These are phyloP conservation scores for Holothuria leucospilota DNA, from an alignment of 53 echinoderm and acorn worm species.

Conservation along the genomic window DNA sequence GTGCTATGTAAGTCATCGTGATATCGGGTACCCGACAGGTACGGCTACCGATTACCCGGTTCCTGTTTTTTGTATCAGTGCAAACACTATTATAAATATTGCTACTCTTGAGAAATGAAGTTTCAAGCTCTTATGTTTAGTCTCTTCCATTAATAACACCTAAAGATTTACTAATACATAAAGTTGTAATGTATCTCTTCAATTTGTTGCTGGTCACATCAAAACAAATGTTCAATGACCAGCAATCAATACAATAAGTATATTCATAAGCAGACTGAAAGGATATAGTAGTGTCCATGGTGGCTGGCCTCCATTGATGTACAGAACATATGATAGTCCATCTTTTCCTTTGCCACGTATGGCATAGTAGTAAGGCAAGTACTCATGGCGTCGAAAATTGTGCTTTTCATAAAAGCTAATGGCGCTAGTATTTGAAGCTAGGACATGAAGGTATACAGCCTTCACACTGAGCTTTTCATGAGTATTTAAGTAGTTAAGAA, in stretches of 20 bases:
- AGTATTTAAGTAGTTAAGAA: conserved; percentile 82
- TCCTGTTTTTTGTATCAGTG: too few species aligned
- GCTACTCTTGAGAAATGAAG: too few species aligned
- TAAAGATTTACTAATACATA: too few species aligned
- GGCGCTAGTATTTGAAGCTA: conserved; percentile 91
- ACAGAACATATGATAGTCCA: conserved; percentile 90
- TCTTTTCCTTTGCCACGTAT: conserved; percentile 93
- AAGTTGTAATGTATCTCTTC: too few species aligned
- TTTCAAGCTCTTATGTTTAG: too few species aligned
- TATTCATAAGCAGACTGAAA: conserved; percentile 38
- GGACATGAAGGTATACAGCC: conserved; percentile 91
- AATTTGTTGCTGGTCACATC: too few species aligned
- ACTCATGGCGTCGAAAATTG: conserved; percentile 93
- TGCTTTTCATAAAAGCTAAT: conserved; percentile 98
- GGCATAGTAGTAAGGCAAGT: conserved; percentile 97
- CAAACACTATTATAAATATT: too few species aligned
- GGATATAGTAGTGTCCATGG: conserved; percentile 99
- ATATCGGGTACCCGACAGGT: too few species aligned
- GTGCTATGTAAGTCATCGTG: too few species aligned
- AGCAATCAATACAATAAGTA: neutral
- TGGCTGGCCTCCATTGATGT: conserved; percentile 96
- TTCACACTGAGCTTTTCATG: conserved; percentile 79
- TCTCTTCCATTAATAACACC: too few species aligned
- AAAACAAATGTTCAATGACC: too few species aligned
- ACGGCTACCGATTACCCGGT: too few species aligned